A percentile compares a stretch with the other conserved stretches of the same genome.
Evolutionary conservation across 2,113 vertebrate genomes (phyloP).

Genomic region (Istiophorus platypterus): DNA sequence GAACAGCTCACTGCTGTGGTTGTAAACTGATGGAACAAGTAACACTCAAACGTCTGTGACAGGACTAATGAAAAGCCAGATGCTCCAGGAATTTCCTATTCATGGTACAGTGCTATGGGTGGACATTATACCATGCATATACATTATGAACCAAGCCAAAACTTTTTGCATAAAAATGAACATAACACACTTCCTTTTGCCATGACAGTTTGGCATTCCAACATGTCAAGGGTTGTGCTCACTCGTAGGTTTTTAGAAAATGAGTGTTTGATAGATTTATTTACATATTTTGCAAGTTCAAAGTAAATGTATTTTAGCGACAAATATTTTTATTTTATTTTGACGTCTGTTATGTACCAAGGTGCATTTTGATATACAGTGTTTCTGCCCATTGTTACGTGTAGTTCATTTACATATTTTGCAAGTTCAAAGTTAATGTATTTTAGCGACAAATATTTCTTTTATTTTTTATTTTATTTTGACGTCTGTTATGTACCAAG

Average conservation of each 20-base stretch:
- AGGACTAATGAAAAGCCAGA: conserved; percentile 4
- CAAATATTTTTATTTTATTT: conserved; percentile 52
- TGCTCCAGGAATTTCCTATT: background rate
- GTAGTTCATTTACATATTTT: conserved; percentile 77
- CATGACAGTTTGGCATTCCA: background rate
- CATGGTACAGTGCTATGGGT: background rate
- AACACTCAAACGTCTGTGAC: conserved; percentile 10
- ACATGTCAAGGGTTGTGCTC: conserved; percentile 32
- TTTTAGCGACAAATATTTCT: conserved; percentile 53
- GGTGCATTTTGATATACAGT: conserved; percentile 49
- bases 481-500: conserved; percentile 27
- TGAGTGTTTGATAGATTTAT: conserved; percentile 48
- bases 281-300: conserved; percentile 57
- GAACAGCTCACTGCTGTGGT: conserved; percentile 11
- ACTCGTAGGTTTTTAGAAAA: conserved; percentile 46
- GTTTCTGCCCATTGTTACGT: conserved; percentile 81
- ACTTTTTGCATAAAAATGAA: background rate
- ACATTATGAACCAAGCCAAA: conserved; percentile 1
- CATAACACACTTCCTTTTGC: background rate
- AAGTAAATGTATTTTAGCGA: conserved; percentile 50
- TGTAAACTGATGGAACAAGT: conserved; percentile 40
- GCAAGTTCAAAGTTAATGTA: conserved; percentile 37
- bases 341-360: conserved; percentile 30
- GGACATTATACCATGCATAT: background rate
- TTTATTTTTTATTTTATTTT: conserved; percentile 57